phyloP scores from a whole-genome alignment of 2,888 invertebrate species.

The Acheta domesticus region DNA sequence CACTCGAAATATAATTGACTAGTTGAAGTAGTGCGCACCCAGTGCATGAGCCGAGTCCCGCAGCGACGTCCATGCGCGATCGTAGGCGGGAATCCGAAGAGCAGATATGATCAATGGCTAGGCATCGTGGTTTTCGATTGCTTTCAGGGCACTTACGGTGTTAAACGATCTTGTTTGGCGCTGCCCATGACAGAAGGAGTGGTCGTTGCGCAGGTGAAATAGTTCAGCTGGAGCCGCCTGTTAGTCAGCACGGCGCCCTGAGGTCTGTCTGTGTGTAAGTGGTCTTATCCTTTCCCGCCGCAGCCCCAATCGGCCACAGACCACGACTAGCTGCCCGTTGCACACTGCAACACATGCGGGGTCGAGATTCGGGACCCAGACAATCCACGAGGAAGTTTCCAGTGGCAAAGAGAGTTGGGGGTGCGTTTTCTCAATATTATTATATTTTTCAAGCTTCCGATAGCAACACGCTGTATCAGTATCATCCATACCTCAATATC shows the following conservation, averaged over 20 bases:
- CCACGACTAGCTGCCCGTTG: too few relatives aligned
- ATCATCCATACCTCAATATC: too few relatives aligned
- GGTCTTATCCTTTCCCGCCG: too few relatives aligned
- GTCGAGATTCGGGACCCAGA: too few relatives aligned
- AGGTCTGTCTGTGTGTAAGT: background rate
- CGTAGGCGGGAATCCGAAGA: background rate
- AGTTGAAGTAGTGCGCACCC: background rate
- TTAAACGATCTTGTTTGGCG: constrained; percentile 9
- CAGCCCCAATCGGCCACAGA: too few relatives aligned
- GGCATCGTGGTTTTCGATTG: background rate
- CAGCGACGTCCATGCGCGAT: background rate
- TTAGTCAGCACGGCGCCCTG: background rate
- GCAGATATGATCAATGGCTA: background rate
- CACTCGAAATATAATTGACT: background rate
- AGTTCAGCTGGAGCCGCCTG: background rate
- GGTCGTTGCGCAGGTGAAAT: background rate
- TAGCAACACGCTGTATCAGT: too few relatives aligned
- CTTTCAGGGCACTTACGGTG: background rate
- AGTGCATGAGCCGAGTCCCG: background rate
- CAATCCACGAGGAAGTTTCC: too few relatives aligned
- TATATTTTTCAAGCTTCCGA: too few relatives aligned
- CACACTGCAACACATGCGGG: too few relatives aligned
- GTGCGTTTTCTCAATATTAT: too few relatives aligned
- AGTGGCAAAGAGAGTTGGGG: too few relatives aligned
- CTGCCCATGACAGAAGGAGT: background rate